Evolutionary conservation across 2,797 vertebrate genomes (phyloP), one percentile per base, ranked within the genome.

Genomic region (Vultur gryphus): DNA sequence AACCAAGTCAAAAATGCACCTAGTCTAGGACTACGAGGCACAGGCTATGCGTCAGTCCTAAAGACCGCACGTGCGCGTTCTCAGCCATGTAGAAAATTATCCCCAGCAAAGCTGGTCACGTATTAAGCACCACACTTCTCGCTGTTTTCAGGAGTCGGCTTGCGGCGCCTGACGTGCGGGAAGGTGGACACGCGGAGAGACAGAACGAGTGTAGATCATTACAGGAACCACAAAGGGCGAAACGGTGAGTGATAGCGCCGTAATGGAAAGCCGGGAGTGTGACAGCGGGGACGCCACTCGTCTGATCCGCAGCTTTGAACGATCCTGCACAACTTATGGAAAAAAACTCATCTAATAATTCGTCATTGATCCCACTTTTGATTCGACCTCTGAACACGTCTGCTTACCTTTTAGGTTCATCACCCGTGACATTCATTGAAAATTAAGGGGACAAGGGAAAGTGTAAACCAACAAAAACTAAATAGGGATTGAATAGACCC

Each of bases 31-130:
- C 28, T 12, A 35, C 10, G 2, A 16, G 69, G 54, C 73, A 12
- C 18, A 3, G 44, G 21, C 69, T 24, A 2, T 2, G 26, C 59
- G 18, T 25, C 89, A 43, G 37, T 33, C 89, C 86, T 26, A 3
- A 17, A n/a, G 39, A 35, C 11, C 3, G 3, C 76, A 39, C 7
- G 21, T 33, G 77, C 1, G 0, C 69, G 0, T 88, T 75, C 91
- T 84, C 94, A 95, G 80, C 73, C 91, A 86, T 76, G 93, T 84
- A 86, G 94, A 96, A 97, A 95, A 95, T 96, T 44, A 90, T 9
- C 85, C 85, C 62, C 5, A 0, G 73, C 35, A n/a, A 93, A 55
- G 72, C 85, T 5, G 83, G 35, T 91, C 94, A 93, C 48, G 52
- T 94, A 52, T 12, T 9, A 1, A 70, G 2, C 88, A 29, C 44